Percentiles rank a stretch among this genome's conserved stretches.
These are phyloP conservation scores for Phataginus tetradactyla DNA, from an alignment of 2,797 vertebrate genomes.

Conservation along the genomic window DNA sequence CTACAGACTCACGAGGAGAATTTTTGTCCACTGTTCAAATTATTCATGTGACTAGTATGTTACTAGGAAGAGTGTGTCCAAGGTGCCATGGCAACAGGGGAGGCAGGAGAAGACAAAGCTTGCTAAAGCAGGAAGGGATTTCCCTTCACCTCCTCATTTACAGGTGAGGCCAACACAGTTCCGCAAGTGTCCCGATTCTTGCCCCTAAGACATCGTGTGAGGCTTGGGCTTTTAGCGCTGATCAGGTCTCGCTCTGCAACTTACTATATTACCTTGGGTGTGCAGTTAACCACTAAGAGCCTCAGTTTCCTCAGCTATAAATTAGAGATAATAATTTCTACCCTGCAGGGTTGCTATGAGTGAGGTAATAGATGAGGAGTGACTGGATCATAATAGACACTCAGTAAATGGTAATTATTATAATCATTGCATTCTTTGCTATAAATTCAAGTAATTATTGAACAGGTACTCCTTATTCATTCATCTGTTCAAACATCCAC, in stretches of 20 bases:
- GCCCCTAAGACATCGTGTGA: not conserved
- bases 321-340: conserved; percentile 4
- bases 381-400: not conserved
- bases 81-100: not conserved
- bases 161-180: not conserved
- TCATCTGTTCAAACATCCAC: conserved; percentile 14
- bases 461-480: not conserved
- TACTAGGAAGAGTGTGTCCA: not conserved
- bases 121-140: not conserved
- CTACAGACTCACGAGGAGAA: not conserved
- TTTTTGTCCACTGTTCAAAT: not conserved
- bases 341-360: not conserved
- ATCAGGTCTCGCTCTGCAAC: not conserved
- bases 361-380: not conserved
- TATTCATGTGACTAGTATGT: not conserved
- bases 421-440: conserved; percentile 15
- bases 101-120: not conserved
- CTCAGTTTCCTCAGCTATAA: conserved; percentile 44
- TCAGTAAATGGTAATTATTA: conserved; percentile 30
- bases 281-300: not conserved
- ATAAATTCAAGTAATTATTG: conserved; percentile 41
- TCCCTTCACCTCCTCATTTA: not conserved
- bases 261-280: conserved; percentile 19
- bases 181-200: not conserved
- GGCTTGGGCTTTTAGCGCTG: not conserved